Percentiles rank a stretch among this genome's conserved stretches.
phyloP scores from a whole-genome alignment of 1,140 invertebrate genomes.

The Magallana ariakensis region DNA sequence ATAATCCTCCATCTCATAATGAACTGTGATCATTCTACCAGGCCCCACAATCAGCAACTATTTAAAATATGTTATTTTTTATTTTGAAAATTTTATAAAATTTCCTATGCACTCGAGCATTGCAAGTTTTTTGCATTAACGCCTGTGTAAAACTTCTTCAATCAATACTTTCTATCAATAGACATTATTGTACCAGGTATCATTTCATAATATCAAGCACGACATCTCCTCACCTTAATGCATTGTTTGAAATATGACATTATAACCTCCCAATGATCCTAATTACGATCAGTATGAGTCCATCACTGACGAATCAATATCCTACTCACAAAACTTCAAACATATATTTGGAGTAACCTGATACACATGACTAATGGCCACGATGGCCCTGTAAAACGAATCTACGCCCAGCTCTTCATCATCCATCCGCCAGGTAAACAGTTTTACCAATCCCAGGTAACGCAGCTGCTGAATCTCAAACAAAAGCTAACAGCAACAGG shows the following conservation, averaged over 20 bases:
- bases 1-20: slow-evolving; percentile 4
- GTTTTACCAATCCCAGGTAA: background rate
- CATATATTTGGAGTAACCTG: background rate
- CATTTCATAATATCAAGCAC: background rate
- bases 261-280: background rate
- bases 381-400: background rate
- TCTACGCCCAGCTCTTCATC: background rate
- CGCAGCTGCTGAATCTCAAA: slow-evolving; percentile 21
- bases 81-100: background rate
- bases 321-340: background rate
- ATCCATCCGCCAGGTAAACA: background rate
- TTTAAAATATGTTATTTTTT: background rate
- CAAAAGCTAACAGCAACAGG: slow-evolving; percentile 17
- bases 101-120: background rate
- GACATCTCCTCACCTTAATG: slow-evolving; percentile 14
- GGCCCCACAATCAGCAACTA: background rate
- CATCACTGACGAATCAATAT: slow-evolving; percentile 12
- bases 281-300: background rate
- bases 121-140: background rate
- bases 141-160: background rate
- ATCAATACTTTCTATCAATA: slow-evolving; percentile 10
- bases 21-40: background rate
- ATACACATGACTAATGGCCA: background rate
- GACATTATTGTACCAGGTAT: slow-evolving; percentile 13
- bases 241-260: slow-evolving; percentile 32